Base-by-base conservation (phyloP, 2,888 invertebrate genomes). In the Heliconius aoede region DNA sequence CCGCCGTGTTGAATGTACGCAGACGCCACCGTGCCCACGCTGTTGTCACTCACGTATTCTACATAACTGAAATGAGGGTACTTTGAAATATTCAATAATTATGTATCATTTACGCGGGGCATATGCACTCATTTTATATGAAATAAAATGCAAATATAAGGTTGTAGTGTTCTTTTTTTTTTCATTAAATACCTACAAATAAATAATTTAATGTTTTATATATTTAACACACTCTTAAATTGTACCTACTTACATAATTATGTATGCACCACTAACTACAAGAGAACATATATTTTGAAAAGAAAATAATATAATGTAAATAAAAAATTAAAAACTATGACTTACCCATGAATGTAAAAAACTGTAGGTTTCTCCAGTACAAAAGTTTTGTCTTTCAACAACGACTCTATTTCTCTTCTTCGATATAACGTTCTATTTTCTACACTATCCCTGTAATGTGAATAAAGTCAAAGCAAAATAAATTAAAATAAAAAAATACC, bases 1-100 rank as follows among this genome's bases (percentile, higher is more conserved):
- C 89, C 86, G 0, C 90, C 90, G 1, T 82, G 81, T 0, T 81
- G 77, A 1, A 89, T 72, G 81, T 95, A 95, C 0, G 92, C 93
- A 72, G 80, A 61, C 11, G 91, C 84, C 9, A 95, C 60, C 1
- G n/a, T 55, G 7, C n/a, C 26, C 3, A 77, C 72, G 26, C 76
- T 77, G 13, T 26, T 1, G n/a, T 79, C 78, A 1, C 28, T 65
- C 1, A 68, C 21, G 0, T 21, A 28, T 7, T 79, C 78, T 13
- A 74, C 15, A 4, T 77, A 79, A 13, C 78, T 79, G 32, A 2
- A 64, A 75, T 51, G 30, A 40, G 4, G 24, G 32, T 55, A 55
- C n/a, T n/a, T 8, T 55, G 7, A 46, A 46, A 46, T 7, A 18
- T 46, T 11, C 36, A 36, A 1, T 36, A 8, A 36, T 36, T 36